Evolutionary conservation across 2,797 vertebrate species (phyloP), one percentile per base, ranked within the genome.

Genomic region (Gallinago stenura): DNA sequence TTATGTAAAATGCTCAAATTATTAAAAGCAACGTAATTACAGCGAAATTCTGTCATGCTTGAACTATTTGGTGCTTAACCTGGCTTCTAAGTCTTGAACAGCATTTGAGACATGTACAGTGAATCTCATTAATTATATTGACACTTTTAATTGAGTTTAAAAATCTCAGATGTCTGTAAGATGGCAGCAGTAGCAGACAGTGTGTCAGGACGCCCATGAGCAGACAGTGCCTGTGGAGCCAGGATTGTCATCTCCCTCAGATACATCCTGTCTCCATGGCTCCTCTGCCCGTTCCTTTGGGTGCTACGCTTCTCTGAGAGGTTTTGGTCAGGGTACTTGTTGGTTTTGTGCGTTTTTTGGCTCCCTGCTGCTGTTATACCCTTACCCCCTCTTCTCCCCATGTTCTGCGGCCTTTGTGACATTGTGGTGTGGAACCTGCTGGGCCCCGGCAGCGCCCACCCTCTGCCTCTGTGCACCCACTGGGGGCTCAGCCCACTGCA

Each of bases 371-470:
- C 6, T 70, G 61, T 85, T 41, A 9, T 28, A 18, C 3, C 2
- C 35, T 3, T 7, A 1, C 17, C 51, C 12, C 12, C 4, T 4
- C 17, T 15, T 35, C 28, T 53, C 28, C 28, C 51, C 4, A 6
- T 50, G 24, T 60, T 69, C 41, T 9, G 16, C 1, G 3, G 35
- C 33, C 54, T 25, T 21, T 68, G 46, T 43, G 72, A 70, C 61
- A 28, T 10, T 0, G 1, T 0, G 13, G 51, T 5, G 12, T 6
- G 4, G 64, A 87, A 46, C 2, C 11, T 22, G 30, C 62, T 35
- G 60, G 39, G 20, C 56, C 56, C 56, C 14, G 4, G 21, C n/a
- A 35, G 56, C 3, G 14, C 56, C 56, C n/a, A 22, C 13, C 4
- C n/a, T 24, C 56, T 12, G 10, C 39, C 37, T 41, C 37, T 31